phyloP scores from a whole-genome alignment of 2,888 invertebrate genomes.

The Thecophora atra region DNA sequence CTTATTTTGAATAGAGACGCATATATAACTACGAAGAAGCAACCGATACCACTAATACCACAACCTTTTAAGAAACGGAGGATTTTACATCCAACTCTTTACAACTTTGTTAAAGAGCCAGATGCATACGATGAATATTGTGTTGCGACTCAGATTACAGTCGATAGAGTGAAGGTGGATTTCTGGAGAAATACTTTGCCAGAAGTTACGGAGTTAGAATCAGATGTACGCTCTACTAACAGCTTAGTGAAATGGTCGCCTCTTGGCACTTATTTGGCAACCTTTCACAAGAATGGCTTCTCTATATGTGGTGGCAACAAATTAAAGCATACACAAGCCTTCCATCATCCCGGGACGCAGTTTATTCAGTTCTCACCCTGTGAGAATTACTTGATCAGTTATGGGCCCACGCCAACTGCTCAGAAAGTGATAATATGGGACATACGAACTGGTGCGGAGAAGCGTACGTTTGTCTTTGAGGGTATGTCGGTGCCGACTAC shows the following conservation, averaged over 20 bases:
- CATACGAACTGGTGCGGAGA: slow-evolving; percentile 92
- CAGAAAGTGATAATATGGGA: slow-evolving; percentile 94
- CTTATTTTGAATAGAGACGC: too few species aligned
- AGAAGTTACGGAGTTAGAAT: slow-evolving; percentile 84
- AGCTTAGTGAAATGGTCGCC: slow-evolving; percentile 98
- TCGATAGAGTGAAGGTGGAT: slow-evolving; percentile 79
- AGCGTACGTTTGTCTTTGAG: slow-evolving; percentile 89
- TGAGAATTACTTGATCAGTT: slow-evolving; percentile 95
- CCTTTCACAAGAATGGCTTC: slow-evolving; percentile 95
- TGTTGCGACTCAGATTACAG: slow-evolving; percentile 85
- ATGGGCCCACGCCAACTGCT: slow-evolving; percentile 85
- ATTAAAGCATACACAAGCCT: slow-evolving; percentile 91
- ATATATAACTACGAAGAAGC: slow-evolving; percentile 90
- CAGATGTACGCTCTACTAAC: slow-evolving; percentile 92
- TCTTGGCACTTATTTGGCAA: slow-evolving; percentile 93
- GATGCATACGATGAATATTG: slow-evolving; percentile 97
- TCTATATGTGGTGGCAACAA: slow-evolving; percentile 97
- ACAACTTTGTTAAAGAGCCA: slow-evolving; percentile 90
- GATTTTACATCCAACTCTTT: too few species aligned
- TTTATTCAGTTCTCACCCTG: slow-evolving; percentile 98
- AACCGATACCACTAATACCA: slow-evolving; percentile 86
- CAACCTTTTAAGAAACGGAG: slow-evolving; percentile 91
- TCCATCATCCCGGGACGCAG: slow-evolving; percentile 89
- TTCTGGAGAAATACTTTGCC: slow-evolving; percentile 91
- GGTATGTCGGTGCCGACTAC: slow-evolving; percentile 89